These are phyloP conservation scores for Teleiodes luculella DNA, from an alignment of 2,888 invertebrate genomes.

Conservation along the genomic window DNA sequence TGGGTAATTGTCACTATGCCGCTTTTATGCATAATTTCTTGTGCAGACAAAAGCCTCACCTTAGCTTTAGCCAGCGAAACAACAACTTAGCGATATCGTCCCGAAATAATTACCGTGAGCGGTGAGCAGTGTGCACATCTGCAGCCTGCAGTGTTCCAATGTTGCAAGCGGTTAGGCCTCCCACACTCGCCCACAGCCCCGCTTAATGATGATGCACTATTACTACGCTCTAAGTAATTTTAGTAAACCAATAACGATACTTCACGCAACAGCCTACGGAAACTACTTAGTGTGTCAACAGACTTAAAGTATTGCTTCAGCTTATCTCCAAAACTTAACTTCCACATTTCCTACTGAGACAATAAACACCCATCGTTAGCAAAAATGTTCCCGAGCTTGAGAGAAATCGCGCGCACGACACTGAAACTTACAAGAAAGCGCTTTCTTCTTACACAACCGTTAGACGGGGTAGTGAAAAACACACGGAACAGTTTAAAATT, in stretches of 20 bases:
- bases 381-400: not conserved
- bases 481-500: slow-evolving; percentile 8
- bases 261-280: slow-evolving; percentile 9
- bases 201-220: slow-evolving; percentile 36
- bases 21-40: no score
- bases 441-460: not conserved
- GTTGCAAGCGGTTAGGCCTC: slow-evolving; percentile 39
- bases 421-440: slow-evolving; percentile 7
- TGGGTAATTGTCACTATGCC: no score
- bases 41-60: no score
- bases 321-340: not conserved
- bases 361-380: not conserved
- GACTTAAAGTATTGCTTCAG: not conserved
- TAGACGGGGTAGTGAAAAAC: slow-evolving; percentile 1
- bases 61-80: not conserved
- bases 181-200: slow-evolving; percentile 39
- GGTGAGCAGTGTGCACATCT: slow-evolving; percentile 32
- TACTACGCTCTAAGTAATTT: slow-evolving; percentile 15
- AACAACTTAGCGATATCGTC: no score
- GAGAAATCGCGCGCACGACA: slow-evolving; percentile 9
- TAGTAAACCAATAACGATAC: slow-evolving; percentile 15
- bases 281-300: slow-evolving; percentile 4
- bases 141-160: slow-evolving; percentile 26
- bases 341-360: not conserved
- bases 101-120: slow-evolving; percentile 33